Evolutionary conservation across 2,113 vertebrate species (phyloP), one percentile per base, ranked within the genome.

Genomic region (Hippolais icterina): DNA sequence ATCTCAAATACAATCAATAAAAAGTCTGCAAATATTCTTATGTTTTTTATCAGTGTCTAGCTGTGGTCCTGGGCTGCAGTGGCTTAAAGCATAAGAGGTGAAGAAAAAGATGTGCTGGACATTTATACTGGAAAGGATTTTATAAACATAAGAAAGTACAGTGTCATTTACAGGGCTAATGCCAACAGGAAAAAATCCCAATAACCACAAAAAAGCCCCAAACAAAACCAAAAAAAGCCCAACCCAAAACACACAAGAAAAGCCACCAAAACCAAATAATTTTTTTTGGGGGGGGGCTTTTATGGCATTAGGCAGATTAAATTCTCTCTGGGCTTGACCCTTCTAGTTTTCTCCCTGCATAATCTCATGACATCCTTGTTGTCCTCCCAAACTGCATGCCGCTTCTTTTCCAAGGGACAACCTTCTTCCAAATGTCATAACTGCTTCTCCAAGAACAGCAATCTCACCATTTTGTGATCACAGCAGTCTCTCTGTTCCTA

Each of bases 321-420:
- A 6, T 60, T 59, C 44, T 68, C 18, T 9, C 6, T 59, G 35
- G 14, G 25, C 21, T 76, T 59, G 31, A 17, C 17, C 17, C 11
- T 37, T 60, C 14, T 14, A 5, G 6, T 52, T 68, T 76, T 86
- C 53, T 52, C 46, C 18, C 27, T 77, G 15, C 11, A 23, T 44
- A 44, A 27, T 18, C 11, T 52, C 22, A 15, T 15, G 18, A 52
- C 0, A 0, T 31, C 56, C 16, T 52, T 52, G 12, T 60, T 60
- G 24, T 29, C 46, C 25, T 71, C 37, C 37, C 23, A 10, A 61
- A 25, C 13, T 13, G 12, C 8, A 19, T 52, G 31, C 16, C 31
- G 21, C 31, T 35, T 71, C 46, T 50, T 57, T 50, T 57, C n/a
- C 28, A 27, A 57, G 9, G 42, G 17, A 47, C 0, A 0, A 10